Conservation (phyloP, 1,140 invertebrate genomes). For the Episyrphus balteatus region DNA sequence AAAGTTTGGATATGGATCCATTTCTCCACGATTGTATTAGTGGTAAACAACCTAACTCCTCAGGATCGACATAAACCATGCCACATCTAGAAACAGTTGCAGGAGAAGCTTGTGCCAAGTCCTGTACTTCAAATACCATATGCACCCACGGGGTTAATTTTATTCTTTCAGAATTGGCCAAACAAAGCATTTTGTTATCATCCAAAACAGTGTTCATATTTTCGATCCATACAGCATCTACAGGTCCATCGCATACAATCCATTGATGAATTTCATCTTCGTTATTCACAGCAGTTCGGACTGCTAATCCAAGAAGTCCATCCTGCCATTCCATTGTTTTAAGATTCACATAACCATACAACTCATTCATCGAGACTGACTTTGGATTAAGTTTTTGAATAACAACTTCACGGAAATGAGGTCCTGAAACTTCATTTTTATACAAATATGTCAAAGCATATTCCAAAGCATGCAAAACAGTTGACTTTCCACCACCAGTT, state of each 20-base stretch:
- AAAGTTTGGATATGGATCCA: constrained; percentile 42
- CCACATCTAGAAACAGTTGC: constrained; percentile 76
- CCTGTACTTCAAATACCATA: constrained; percentile 84
- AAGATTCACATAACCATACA: constrained; percentile 78
- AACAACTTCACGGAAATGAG: constrained; percentile 49
- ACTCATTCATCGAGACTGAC: constrained; percentile 73
- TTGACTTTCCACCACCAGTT: constrained; percentile 71
- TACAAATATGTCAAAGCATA: constrained; percentile 51
- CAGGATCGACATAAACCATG: constrained; percentile 86
- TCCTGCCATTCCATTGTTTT: constrained; percentile 84
- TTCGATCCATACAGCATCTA: constrained; percentile 92
- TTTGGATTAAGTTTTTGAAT: constrained; percentile 78
- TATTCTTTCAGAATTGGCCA: constrained; percentile 81
- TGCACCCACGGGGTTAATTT: constrained; percentile 72
- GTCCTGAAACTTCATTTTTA: constrained; percentile 42
- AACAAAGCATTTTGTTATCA: constrained; percentile 86
- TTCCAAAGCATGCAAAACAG: constrained; percentile 53
- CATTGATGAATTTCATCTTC: constrained; percentile 61
- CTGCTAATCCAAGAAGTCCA: constrained; percentile 63
- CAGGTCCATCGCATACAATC: constrained; percentile 81
- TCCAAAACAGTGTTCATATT: constrained; percentile 90
- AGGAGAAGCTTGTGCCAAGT: constrained; percentile 74
- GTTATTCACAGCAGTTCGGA: constrained; percentile 56
- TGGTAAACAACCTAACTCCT: constrained; percentile 67
- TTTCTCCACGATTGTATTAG: constrained; percentile 70